Percentiles rank a stretch among this genome's conserved stretches.
These are phyloP conservation scores for Heliconius sara DNA, from an alignment of 2,888 invertebrate species.

Conservation along the genomic window DNA sequence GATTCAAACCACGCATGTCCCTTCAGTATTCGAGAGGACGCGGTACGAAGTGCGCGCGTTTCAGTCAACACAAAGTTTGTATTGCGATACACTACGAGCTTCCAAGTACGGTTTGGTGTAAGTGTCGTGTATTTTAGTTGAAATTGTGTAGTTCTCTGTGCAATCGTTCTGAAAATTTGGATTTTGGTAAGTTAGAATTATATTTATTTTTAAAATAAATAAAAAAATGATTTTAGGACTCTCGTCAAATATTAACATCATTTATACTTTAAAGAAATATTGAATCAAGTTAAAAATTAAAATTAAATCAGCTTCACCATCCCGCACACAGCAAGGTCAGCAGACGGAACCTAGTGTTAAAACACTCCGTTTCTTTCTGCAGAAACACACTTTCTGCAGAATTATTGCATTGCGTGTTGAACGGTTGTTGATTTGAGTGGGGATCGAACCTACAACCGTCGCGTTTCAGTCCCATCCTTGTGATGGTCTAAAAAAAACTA, in stretches of 20 bases:
- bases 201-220: not conserved
- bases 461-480: too few relatives aligned
- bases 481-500: too few relatives aligned
- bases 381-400: not conserved
- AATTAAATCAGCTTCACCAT: not conserved
- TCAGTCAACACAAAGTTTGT: conserved; percentile 2
- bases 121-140: conserved; percentile 3
- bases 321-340: not conserved
- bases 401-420: too few relatives aligned
- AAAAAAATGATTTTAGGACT: not conserved
- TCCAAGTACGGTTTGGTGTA: not conserved
- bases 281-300: not conserved
- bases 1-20: conserved; percentile 23
- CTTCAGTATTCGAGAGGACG: conserved; percentile 10
- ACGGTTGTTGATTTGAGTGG: too few relatives aligned
- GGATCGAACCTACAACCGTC: too few relatives aligned
- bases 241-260: too few relatives aligned
- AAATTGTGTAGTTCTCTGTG: not conserved
- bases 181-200: not conserved
- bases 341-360: not conserved
- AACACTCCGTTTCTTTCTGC: not conserved
- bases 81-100: conserved; percentile 17
- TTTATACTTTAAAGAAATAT: not conserved
- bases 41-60: conserved; percentile 9
- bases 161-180: not conserved